phyloP scores from a whole-genome alignment of 2,888 invertebrate genomes.

The Orthonevra nobilis region DNA sequence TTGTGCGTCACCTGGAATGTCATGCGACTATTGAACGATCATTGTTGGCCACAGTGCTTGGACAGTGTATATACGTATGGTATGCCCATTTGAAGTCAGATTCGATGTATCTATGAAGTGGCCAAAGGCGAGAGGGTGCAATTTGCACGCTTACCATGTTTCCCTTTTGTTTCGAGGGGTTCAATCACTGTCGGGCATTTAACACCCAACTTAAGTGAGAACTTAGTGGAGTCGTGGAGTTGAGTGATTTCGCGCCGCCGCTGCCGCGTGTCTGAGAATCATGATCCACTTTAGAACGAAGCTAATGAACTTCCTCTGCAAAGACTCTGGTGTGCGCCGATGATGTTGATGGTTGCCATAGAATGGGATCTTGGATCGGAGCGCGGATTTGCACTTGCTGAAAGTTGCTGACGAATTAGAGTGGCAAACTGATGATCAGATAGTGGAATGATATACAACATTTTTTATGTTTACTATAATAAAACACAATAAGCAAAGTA shows the following conservation, averaged over 20 bases:
- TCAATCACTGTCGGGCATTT: conserved; percentile 48
- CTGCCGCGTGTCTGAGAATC: conserved; percentile 60
- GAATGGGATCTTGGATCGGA: conserved; percentile 42
- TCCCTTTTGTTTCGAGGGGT: conserved; percentile 33
- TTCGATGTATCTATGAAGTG: conserved; percentile 5
- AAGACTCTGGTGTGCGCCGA: conserved; percentile 15
- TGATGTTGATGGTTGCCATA: conserved; percentile 13
- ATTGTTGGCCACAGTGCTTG: conserved; percentile 18
- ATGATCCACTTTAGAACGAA: conserved; percentile 59
- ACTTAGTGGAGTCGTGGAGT: conserved; percentile 33
- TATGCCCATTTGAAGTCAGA: no score
- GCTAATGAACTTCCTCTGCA: conserved; percentile 63
- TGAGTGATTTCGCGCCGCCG: conserved; percentile 52
- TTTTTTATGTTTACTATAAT: no score
- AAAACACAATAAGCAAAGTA: conserved; percentile 3
- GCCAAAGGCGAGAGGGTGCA: conserved; percentile 20
- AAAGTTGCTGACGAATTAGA: conserved; percentile 42
- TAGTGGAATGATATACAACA: conserved; percentile 14
- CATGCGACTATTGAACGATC: conserved; percentile 55
- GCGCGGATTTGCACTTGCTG: conserved; percentile 57
- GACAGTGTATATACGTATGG: neutral
- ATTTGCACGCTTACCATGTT: conserved; percentile 26
- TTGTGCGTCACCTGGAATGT: conserved; percentile 58
- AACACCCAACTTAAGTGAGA: conserved; percentile 54
- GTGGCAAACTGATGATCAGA: conserved; percentile 43